Percentiles rank a stretch among this genome's conserved stretches.
Conservation (phyloP, 2,113 vertebrate genomes). For the Echinops telfairi region DNA sequence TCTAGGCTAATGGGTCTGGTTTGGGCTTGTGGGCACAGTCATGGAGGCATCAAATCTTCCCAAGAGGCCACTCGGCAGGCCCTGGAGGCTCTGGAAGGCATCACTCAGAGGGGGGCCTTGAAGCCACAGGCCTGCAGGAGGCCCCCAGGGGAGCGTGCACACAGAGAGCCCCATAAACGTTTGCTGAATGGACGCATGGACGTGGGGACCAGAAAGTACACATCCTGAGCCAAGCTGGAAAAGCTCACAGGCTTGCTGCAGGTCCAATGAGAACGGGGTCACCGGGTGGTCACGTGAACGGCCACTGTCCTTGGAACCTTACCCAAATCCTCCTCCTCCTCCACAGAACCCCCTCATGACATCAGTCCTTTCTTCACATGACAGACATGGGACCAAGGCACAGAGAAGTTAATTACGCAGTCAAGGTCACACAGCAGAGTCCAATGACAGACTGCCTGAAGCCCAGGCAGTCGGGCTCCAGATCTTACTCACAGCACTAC, state of each 20-base stretch:
- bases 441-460: neutral
- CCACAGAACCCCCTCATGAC: neutral
- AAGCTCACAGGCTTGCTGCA: neutral
- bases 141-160: neutral
- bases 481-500: neutral
- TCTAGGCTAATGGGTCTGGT: no score
- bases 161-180: neutral
- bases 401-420: neutral
- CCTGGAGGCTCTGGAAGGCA: neutral
- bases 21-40: no score
- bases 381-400: neutral
- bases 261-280: neutral
- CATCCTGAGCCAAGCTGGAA: neutral
- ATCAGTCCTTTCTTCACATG: neutral
- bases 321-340: neutral
- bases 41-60: no score
- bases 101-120: neutral
- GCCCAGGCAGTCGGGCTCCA: neutral
- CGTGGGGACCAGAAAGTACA: neutral
- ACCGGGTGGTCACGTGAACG: neutral
- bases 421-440: neutral
- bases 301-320: neutral
- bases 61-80: no score
- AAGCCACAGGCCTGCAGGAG: neutral
- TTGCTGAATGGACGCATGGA: no score